Base-by-base conservation (phyloP, 2,797 vertebrate species). In the Sebastes itinus region DNA sequence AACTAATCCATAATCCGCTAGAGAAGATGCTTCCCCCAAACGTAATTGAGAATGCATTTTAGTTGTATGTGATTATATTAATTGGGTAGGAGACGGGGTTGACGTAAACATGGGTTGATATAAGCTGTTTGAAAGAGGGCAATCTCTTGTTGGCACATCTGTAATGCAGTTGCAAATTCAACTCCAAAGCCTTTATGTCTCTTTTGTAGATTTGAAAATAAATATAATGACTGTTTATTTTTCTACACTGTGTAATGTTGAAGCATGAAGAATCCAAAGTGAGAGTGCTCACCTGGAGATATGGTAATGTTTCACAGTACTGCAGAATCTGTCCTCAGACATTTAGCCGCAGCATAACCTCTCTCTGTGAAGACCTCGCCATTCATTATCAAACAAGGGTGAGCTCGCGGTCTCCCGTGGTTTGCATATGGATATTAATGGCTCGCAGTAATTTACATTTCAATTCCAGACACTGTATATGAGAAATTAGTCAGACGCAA, bases 391-490 rank as follows among this genome's bases (percentile, higher is more conserved):
- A 86, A 88, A 83, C 77, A 72, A 66, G 66, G 28, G 32, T 38
- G 63, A 75, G 59, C 25, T 16, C 9, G 22, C 7, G 2, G 42
- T 77, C 77, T 46, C 72, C 52, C n/a, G 1, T 56, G 77, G 73
- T 84, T 80, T 90, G 60, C 61, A 62, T 81, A 82, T 81, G 68
- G 84, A 81, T 90, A 88, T 86, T 72, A 88, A 84, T 86, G 72
- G 28, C 65, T 77, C 27, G 72, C 55, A 62, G 78, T 87, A 49
- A 92, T 92, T 90, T 89, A 84, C 85, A 92, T 91, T 88, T 90
- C 83, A 90, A 77, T 87, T 87, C 56, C 67, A 75, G 54, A 32
- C 52, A 73, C 58, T 38, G 35, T 60, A n/a, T 73, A 62, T 74
- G 63, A 81, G 66, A 88, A 89, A 91, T 87, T 62, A 85, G 71